Conservation (phyloP, 2,113 vertebrate species). For the Perognathus longimembris region DNA sequence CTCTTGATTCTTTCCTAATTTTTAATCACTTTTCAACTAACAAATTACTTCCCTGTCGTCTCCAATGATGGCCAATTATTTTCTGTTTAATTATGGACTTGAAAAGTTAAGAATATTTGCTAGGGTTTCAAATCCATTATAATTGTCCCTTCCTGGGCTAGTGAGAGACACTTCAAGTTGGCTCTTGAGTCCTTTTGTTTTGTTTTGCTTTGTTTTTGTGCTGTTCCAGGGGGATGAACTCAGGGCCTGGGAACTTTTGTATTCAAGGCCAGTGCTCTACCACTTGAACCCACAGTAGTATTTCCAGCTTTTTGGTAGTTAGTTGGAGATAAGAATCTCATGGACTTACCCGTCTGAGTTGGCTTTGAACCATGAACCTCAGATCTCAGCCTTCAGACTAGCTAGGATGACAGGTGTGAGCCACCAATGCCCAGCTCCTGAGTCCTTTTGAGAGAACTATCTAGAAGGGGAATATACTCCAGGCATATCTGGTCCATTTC, state of each 20-base stretch:
- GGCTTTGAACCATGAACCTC: too few species aligned
- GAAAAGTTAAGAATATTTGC: background rate
- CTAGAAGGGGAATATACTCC: background rate
- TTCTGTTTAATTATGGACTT: constrained; percentile 19
- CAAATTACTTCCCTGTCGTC: constrained; percentile 6
- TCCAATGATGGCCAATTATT: constrained; percentile 8
- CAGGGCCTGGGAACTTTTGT: too few species aligned
- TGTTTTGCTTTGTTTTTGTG: too few species aligned
- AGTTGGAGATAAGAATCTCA: too few species aligned
- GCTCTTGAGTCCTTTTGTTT: background rate
- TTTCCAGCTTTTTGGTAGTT: too few species aligned
- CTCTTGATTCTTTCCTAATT: background rate
- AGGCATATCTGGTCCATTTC: background rate
- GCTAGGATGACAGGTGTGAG: too few species aligned
- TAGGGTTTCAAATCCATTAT: background rate
- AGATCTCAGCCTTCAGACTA: too few species aligned
- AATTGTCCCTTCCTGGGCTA: background rate
- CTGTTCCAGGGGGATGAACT: too few species aligned
- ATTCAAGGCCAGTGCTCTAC: too few species aligned
- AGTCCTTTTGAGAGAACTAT: background rate
- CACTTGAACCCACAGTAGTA: too few species aligned
- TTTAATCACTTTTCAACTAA: constrained; percentile 14
- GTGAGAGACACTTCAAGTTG: background rate
- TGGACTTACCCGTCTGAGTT: too few species aligned
- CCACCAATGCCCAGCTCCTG: background rate